Evolutionary conservation across 2,888 invertebrate genomes (phyloP).

Genomic region (Troglohyphantes excavatus): DNA sequence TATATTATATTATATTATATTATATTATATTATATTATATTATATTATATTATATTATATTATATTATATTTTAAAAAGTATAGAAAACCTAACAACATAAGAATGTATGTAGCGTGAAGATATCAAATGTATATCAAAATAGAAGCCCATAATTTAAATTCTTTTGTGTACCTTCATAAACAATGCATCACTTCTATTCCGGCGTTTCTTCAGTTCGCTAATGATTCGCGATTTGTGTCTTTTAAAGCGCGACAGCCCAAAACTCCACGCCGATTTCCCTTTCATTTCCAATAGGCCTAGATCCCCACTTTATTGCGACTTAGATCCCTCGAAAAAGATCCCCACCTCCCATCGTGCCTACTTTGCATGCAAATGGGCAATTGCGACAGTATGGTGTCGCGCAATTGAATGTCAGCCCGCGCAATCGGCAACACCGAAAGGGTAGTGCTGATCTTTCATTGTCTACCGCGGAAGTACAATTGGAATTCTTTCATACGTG

Average conservation of each 20-base stretch:
- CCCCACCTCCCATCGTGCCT: not conserved
- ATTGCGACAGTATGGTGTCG: conserved; percentile 24
- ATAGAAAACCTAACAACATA: too few species aligned
- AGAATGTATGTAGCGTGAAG: too few species aligned
- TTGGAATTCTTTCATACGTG: conserved; percentile 24
- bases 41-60: too few species aligned
- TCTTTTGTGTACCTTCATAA: not conserved
- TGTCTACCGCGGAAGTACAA: conserved; percentile 24
- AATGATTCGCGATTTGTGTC: not conserved
- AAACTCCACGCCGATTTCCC: conserved; percentile 32
- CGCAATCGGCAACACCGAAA: conserved; percentile 17
- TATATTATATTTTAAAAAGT: too few species aligned
- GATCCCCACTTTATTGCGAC: conserved; percentile 1
- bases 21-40: too few species aligned
- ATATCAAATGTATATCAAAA: not conserved
- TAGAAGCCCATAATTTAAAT: not conserved
- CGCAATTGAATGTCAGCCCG: conserved; percentile 28
- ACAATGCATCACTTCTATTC: not conserved
- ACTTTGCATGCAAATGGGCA: conserved; percentile 74
- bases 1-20: too few species aligned
- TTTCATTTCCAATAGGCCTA: conserved; percentile 17
- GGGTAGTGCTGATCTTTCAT: conserved; percentile 31
- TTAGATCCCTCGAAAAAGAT: conserved; percentile 13
- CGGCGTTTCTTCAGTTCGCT: too few species aligned
- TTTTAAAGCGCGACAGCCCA: not conserved